Evolutionary conservation across 2,113 vertebrate genomes (phyloP), one percentile per base, ranked within the genome.

Genomic region (Nyctereutes procyonoides): DNA sequence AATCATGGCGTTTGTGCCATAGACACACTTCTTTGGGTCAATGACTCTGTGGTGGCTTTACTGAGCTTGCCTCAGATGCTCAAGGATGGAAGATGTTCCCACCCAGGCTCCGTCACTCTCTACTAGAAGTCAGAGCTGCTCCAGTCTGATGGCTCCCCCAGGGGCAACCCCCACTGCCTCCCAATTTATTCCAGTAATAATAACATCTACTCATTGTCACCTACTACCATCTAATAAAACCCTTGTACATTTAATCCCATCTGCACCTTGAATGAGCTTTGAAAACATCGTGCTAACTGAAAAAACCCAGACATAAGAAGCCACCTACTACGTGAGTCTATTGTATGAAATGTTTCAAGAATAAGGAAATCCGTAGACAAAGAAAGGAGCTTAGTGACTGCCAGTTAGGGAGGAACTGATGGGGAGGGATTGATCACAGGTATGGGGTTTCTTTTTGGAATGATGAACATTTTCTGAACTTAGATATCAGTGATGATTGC

Each of bases 31-130:
- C 71, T 7, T 22, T 1, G 53, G 19, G n/a, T 48, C 5, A 13
- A 22, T 35, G 62, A 9, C 19, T 6, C 30, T 0, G 5, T 9
- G 5, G 26, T 0, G 30, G 30, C 6, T n/a, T 28, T 20, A 8
- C 13, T 15, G 28, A 69, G 65, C 22, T 53, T 2, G 56, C 30
- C 30, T 38, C 17, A 20, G 19, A 16, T 0, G 8, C 3, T 1
- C 12, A 8, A 12, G 1, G 63, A 56, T 3, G 8, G 32, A 28
- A 3, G 14, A 2, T 2, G 15, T 4, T 30, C 60, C 88, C 16
- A 5, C n/a, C 5, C 26, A 0, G 65, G 14, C 63, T 58, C 13
- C 8, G 8, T 56, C 48, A 17, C 48, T 67, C 35, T 19, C 43
- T 2, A 8, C 55, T 17, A n/a, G 55, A 51, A 19, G 65, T n/a